phyloP scores from a whole-genome alignment of 2,797 vertebrate genomes.

The Octomys mimax region DNA sequence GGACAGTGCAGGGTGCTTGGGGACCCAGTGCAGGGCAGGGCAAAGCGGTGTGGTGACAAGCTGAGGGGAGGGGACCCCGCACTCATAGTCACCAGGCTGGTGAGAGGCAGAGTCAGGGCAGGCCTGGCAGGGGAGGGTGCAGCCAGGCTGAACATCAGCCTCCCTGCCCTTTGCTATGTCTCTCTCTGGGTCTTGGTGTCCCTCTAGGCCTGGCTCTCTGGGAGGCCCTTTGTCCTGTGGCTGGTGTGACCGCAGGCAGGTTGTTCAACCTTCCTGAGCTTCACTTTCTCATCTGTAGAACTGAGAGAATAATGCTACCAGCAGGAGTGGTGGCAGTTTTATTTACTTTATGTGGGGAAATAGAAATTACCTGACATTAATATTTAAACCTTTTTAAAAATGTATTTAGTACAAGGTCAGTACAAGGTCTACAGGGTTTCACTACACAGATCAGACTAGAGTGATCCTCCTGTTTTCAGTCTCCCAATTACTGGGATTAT shows the following conservation, averaged over 20 bases:
- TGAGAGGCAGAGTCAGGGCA: not conserved
- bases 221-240: not conserved
- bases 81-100: not conserved
- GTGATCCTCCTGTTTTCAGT: no score
- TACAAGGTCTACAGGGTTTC: no score
- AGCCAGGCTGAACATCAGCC: not conserved
- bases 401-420: no score
- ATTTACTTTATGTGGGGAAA: conserved; percentile 24
- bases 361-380: not conserved
- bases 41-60: not conserved
- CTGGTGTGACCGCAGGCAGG: not conserved
- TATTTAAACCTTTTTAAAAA: no score
- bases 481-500: no score
- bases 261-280: not conserved
- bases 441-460: no score
- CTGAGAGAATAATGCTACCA: no score
- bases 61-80: not conserved
- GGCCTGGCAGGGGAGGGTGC: not conserved
- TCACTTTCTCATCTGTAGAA: not conserved
- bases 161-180: not conserved
- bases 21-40: not conserved
- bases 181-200: not conserved
- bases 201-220: not conserved
- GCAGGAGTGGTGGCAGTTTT: not conserved
- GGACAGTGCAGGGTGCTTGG: not conserved